Conservation (phyloP, 2,113 vertebrate genomes). For the Alligator sinensis region DNA sequence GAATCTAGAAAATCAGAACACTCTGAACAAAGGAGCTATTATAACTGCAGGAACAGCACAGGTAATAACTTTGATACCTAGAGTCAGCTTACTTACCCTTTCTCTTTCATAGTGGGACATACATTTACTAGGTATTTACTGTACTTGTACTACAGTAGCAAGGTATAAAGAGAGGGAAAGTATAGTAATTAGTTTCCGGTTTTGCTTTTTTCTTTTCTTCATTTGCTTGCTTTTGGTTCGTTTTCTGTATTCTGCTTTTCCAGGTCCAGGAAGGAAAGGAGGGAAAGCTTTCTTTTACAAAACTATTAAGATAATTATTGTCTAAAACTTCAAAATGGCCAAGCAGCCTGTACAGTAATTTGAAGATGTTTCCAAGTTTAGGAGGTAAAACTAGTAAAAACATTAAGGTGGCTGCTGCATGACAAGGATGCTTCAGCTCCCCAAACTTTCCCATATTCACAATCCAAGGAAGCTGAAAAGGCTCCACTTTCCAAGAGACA, state of each 20-base stretch:
- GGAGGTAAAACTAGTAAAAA: too few species aligned
- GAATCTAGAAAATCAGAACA: neutral
- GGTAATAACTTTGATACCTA: neutral
- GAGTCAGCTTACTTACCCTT: neutral
- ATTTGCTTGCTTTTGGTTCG: neutral
- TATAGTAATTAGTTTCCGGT: neutral
- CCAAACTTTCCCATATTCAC: too few species aligned
- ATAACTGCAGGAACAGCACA: neutral
- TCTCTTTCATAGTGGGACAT: neutral
- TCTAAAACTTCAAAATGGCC: too few species aligned
- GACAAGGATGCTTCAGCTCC: too few species aligned
- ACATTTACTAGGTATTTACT: neutral
- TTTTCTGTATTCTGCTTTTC: neutral
- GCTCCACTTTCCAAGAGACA: too few species aligned
- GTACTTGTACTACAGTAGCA: neutral
- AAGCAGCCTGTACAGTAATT: too few species aligned
- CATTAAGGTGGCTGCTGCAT: too few species aligned
- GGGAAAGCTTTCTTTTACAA: neutral
- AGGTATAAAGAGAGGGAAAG: neutral
- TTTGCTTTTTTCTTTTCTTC: too few species aligned
- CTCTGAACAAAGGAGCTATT: neutral
- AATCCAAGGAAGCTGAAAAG: too few species aligned
- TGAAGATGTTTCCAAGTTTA: too few species aligned
- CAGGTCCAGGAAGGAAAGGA: neutral
- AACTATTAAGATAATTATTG: neutral